phyloP scores from a whole-genome alignment of 2,888 invertebrate genomes.

The Dascillus cervinus region DNA sequence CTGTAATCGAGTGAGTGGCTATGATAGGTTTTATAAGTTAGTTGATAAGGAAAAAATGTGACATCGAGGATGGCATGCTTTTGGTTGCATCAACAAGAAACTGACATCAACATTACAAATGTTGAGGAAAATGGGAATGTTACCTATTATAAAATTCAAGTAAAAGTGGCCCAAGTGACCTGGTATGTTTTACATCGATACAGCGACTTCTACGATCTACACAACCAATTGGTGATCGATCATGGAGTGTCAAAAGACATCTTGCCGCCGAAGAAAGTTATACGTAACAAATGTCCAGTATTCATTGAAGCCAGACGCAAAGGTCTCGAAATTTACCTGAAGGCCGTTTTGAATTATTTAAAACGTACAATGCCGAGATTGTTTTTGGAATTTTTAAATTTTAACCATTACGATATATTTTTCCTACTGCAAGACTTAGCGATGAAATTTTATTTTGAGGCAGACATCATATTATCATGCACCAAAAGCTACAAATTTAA shows the following conservation, averaged over 20 bases:
- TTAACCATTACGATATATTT: slow-evolving; percentile 84
- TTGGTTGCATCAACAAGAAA: slow-evolving; percentile 58
- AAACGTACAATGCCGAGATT: slow-evolving; percentile 72
- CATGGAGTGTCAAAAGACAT: slow-evolving; percentile 78
- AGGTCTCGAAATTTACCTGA: slow-evolving; percentile 75
- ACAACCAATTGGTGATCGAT: slow-evolving; percentile 72
- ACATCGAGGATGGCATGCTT: slow-evolving; percentile 61
- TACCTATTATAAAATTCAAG: slow-evolving; percentile 65
- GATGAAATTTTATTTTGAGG: slow-evolving; percentile 66
- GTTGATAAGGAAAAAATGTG: no score
- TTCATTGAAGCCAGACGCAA: slow-evolving; percentile 79
- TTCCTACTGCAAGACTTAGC: slow-evolving; percentile 80
- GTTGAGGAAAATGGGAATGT: slow-evolving; percentile 57
- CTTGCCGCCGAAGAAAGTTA: slow-evolving; percentile 87
- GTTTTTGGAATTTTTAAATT: slow-evolving; percentile 78
- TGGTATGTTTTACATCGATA: slow-evolving; percentile 86
- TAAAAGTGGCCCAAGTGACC: slow-evolving; percentile 60
- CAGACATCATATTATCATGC: slow-evolving; percentile 57
- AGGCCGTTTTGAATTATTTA: slow-evolving; percentile 65
- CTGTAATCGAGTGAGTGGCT: no score
- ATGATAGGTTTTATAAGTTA: no score
- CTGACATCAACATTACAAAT: slow-evolving; percentile 58
- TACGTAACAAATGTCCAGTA: slow-evolving; percentile 80
- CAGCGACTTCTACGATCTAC: slow-evolving; percentile 82
- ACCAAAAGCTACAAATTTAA: slow-evolving; percentile 61